phyloP scores from a whole-genome alignment of 2,797 vertebrate species.

The Petrocephalus sullivani region DNA sequence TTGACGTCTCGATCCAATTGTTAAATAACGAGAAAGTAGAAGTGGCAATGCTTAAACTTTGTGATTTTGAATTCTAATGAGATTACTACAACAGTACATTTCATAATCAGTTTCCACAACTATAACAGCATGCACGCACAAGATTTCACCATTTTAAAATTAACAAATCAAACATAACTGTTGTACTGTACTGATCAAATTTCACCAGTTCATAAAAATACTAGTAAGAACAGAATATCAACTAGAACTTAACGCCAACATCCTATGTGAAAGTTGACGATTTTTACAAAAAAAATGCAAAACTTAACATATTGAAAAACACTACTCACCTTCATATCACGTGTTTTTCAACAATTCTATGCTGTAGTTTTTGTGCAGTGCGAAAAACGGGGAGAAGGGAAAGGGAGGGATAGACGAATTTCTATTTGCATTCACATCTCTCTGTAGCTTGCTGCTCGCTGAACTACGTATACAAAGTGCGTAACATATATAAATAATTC shows the following conservation, averaged over 20 bases:
- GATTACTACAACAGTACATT: background rate
- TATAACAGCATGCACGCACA: background rate
- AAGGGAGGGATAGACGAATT: slow-evolving; percentile 19
- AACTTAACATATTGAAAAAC: background rate
- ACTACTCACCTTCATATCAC: background rate
- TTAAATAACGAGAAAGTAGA: background rate
- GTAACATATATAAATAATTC: slow-evolving; percentile 12
- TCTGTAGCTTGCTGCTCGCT: slow-evolving; percentile 25
- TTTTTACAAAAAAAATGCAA: background rate
- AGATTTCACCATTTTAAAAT: background rate
- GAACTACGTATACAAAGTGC: background rate
- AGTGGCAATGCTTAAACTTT: background rate
- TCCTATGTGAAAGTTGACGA: background rate
- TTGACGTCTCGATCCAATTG: background rate
- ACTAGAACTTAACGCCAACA: background rate
- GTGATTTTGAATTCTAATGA: background rate
- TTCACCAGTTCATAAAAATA: background rate
- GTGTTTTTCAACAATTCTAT: background rate
- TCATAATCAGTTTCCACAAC: background rate
- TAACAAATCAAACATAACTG: background rate
- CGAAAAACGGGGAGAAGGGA: slow-evolving; percentile 30
- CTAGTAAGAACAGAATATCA: background rate
- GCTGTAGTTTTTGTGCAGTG: background rate
- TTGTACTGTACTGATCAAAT: background rate
- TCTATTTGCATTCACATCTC: slow-evolving; percentile 36